Conservation (phyloP, 2,888 invertebrate genomes). For the Brachypalpus laphriformis region DNA sequence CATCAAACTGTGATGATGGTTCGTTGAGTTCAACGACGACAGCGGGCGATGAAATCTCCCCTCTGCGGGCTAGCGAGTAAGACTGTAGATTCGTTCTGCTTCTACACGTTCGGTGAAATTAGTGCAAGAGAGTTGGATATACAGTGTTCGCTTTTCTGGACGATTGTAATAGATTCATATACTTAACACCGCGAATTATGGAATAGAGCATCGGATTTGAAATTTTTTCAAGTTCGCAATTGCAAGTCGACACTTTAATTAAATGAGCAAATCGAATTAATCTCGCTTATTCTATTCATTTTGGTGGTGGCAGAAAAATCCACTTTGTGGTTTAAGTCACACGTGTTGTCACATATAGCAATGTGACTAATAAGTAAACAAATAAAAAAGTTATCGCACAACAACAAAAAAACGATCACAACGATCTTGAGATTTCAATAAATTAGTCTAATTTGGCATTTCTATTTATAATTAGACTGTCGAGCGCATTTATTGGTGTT, state of each 20-base stretch:
- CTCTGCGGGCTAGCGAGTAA: conserved; percentile 38
- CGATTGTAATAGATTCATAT: conserved; percentile 61
- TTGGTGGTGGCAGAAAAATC: not conserved
- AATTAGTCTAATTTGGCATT: conserved; percentile 19
- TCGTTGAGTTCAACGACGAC: conserved; percentile 73
- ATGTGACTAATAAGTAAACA: not conserved
- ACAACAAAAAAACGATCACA: not conserved
- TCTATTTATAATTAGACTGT: conserved; percentile 10
- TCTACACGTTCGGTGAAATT: conserved; percentile 20
- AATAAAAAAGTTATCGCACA: not conserved
- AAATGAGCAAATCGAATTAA: not conserved
- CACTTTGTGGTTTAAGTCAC: not conserved
- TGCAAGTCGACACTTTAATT: not conserved
- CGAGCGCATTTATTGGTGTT: conserved; percentile 7
- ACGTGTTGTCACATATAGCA: not conserved
- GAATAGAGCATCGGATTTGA: conserved; percentile 20
- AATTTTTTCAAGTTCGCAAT: not conserved
- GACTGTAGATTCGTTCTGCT: conserved; percentile 48
- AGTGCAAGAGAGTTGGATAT: conserved; percentile 48
- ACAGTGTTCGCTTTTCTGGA: conserved; percentile 18
- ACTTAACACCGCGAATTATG: conserved; percentile 2
- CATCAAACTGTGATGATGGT: conserved; percentile 70
- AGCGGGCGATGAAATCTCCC: conserved; percentile 62
- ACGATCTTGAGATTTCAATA: conserved; percentile 4
- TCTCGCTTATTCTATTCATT: not conserved